Evolutionary conservation across 2,113 vertebrate species (phyloP).

Genomic region (Myocastor coypus): DNA sequence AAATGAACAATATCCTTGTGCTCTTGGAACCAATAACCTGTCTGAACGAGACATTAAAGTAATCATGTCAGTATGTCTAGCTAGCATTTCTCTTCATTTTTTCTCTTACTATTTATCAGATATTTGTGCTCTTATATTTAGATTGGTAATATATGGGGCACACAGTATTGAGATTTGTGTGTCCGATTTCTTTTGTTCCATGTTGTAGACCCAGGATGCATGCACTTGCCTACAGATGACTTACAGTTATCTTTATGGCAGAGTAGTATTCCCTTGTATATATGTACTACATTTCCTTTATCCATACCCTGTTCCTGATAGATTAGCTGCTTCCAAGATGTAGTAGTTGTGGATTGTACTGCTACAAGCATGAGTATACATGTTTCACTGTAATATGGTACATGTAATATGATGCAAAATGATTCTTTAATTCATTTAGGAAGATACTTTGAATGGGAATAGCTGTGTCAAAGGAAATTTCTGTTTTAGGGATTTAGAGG

Average conservation of each 20-base stretch:
- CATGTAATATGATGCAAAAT: too few species aligned
- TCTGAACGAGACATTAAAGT: not conserved
- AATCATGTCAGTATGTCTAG: not conserved
- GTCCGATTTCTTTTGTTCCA: not conserved
- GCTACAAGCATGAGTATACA: not conserved
- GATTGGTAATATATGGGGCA: not conserved
- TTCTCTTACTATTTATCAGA: not conserved
- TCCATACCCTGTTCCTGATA: not conserved
- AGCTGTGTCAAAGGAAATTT: not conserved
- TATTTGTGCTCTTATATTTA: not conserved
- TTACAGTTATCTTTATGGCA: not conserved
- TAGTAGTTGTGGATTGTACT: not conserved
- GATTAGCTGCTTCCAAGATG: not conserved
- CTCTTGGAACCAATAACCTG: not conserved
- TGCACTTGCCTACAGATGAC: not conserved
- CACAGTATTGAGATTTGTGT: not conserved
- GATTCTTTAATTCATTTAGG: not conserved
- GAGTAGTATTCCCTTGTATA: not conserved
- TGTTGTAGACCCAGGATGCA: not conserved
- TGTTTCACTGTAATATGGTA: not conserved
- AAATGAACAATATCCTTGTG: not conserved
- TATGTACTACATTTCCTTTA: not conserved
- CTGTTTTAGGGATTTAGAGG: not conserved
- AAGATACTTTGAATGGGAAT: not conserved
- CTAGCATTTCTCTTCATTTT: not conserved